These are phyloP conservation scores for Epiblema foenella DNA, from an alignment of 2,888 invertebrate genomes.

Conservation along the genomic window DNA sequence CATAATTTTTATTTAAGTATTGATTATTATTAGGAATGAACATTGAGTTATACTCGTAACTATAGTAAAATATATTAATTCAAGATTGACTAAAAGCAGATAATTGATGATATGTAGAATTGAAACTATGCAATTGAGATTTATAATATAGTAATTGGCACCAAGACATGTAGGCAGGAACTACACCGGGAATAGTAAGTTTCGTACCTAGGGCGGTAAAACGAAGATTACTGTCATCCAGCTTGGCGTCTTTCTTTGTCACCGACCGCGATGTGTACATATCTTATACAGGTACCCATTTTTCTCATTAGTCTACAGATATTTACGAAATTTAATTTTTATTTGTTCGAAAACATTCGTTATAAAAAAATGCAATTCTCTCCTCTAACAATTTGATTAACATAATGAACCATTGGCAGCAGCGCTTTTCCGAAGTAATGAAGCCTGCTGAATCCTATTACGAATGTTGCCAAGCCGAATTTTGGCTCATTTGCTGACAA, in stretches of 20 bases:
- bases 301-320: no score
- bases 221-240: not conserved
- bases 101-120: conserved; percentile 57
- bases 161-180: conserved; percentile 55
- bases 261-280: no score
- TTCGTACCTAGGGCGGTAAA: not conserved
- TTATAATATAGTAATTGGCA: conserved; percentile 65
- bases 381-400: no score
- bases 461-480: no score
- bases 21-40: conserved; percentile 65
- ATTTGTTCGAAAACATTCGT: no score
- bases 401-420: no score
- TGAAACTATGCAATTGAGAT: conserved; percentile 46
- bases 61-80: conserved; percentile 60
- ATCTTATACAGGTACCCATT: no score
- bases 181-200: not conserved
- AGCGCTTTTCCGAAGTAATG: no score
- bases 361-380: no score
- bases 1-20: conserved; percentile 57
- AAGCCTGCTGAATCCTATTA: no score
- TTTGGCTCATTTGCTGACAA: no score
- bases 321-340: no score
- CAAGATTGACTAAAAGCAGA: conserved; percentile 58
- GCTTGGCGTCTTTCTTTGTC: not conserved
- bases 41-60: conserved; percentile 49